Conservation (phyloP, 1,140 invertebrate genomes). For the Anastatus disparis region DNA sequence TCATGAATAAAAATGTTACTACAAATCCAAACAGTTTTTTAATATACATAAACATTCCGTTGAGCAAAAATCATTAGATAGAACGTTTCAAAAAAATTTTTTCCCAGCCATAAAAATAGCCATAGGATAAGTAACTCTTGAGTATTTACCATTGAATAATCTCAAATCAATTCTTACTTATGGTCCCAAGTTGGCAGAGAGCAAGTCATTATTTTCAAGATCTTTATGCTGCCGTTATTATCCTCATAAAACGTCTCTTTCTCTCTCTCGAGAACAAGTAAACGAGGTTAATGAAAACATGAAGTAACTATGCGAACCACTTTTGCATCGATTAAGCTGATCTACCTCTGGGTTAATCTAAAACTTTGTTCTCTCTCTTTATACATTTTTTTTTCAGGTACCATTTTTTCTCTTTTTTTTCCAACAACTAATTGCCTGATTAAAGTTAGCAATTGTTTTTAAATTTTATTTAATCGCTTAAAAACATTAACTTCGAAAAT, state of each 20-base stretch:
- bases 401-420: too few relatives aligned
- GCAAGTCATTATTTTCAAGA: constrained; percentile 14
- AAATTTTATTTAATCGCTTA: too few relatives aligned
- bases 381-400: too few relatives aligned
- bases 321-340: background rate
- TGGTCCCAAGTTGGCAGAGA: background rate
- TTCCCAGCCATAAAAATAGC: too few relatives aligned
- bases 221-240: background rate
- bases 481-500: too few relatives aligned
- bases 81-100: too few relatives aligned
- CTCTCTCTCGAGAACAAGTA: background rate
- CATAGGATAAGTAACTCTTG: too few relatives aligned
- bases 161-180: constrained; percentile 25
- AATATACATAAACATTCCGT: too few relatives aligned
- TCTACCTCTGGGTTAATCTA: background rate
- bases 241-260: background rate
- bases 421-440: background rate
- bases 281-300: background rate
- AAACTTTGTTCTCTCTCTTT: background rate
- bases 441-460: background rate
- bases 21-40: too few relatives aligned
- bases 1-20: too few relatives aligned
- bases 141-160: background rate
- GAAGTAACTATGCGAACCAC: background rate
- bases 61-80: too few relatives aligned